Evolutionary conservation across 2,797 vertebrate genomes (phyloP).

Genomic region (Rhinatrema bivittatum): DNA sequence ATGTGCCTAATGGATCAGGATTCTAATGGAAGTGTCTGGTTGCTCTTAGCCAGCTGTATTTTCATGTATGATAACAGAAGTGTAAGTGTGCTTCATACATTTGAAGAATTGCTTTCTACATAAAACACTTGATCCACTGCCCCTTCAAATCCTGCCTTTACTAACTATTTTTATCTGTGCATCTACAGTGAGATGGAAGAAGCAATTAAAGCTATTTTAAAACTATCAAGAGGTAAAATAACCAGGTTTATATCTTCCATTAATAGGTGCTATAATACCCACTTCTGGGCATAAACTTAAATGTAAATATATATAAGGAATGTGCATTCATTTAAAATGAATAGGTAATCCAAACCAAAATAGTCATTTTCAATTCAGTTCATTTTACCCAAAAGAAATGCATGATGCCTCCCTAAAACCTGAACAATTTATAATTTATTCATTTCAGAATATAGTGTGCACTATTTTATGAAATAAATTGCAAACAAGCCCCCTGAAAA

Average conservation of each 20-base stretch:
- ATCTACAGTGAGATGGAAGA: conserved; percentile 1
- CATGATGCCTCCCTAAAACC: too few species aligned
- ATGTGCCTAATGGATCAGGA: conserved; percentile 3
- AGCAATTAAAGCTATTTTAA: conserved; percentile 1
- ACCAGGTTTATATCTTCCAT: neutral
- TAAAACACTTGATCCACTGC: conserved; percentile 10
- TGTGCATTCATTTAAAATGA: too few species aligned
- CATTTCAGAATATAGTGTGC: too few species aligned
- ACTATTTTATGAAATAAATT: too few species aligned
- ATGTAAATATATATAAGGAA: conserved; percentile 2
- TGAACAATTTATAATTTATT: too few species aligned
- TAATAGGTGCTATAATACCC: neutral
- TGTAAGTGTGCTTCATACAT: conserved; percentile 14
- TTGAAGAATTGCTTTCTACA: conserved; percentile 16
- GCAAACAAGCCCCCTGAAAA: too few species aligned
- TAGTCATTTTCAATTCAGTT: too few species aligned
- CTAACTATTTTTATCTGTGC: neutral
- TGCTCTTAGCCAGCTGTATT: conserved; percentile 17
- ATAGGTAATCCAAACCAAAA: too few species aligned
- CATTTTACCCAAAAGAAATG: too few species aligned
- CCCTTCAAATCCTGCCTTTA: neutral
- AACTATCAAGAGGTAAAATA: conserved; percentile 5
- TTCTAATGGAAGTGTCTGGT: conserved; percentile 8
- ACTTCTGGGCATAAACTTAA: neutral
- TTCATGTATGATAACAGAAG: conserved; percentile 13